Conservation (phyloP, 2,797 vertebrate genomes). For the Astyanax mexicanus region DNA sequence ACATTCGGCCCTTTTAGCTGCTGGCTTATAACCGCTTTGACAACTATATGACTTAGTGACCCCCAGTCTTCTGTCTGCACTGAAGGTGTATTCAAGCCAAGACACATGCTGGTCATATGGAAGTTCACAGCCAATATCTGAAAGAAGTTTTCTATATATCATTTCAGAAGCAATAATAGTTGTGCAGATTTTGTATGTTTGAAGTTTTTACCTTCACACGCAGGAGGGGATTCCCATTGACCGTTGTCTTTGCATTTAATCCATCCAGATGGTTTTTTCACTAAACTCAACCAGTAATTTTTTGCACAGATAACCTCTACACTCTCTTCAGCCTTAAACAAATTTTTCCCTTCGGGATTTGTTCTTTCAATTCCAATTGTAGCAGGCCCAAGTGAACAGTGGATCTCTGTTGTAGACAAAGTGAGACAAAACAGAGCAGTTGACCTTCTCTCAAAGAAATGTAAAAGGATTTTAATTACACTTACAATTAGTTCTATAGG, state of each 20-base stretch:
- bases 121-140: conserved; percentile 63
- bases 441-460: too few species aligned
- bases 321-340: conserved; percentile 47
- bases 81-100: accelerated
- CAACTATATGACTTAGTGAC: accelerated
- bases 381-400: conserved; percentile 3
- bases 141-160: conserved; percentile 16
- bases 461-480: too few species aligned
- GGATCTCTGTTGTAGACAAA: conserved; percentile 24
- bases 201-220: conserved; percentile 63
- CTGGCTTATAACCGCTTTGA: accelerated
- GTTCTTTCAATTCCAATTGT: neutral
- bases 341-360: neutral
- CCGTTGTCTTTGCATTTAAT: conserved; percentile 31
- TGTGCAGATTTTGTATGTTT: neutral
- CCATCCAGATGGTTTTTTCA: accelerated
- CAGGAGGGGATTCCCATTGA: conserved; percentile 8
- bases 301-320: conserved; percentile 46
- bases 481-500: too few species aligned
- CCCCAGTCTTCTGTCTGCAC: neutral
- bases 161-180: conserved; percentile 48
- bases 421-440: neutral
- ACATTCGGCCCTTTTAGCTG: neutral
- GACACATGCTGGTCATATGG: accelerated
- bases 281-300: accelerated